Evolutionary conservation across 2,888 invertebrate genomes (phyloP), one percentile per base, ranked within the genome.

Genomic region (Ecliptopera silaceata): DNA sequence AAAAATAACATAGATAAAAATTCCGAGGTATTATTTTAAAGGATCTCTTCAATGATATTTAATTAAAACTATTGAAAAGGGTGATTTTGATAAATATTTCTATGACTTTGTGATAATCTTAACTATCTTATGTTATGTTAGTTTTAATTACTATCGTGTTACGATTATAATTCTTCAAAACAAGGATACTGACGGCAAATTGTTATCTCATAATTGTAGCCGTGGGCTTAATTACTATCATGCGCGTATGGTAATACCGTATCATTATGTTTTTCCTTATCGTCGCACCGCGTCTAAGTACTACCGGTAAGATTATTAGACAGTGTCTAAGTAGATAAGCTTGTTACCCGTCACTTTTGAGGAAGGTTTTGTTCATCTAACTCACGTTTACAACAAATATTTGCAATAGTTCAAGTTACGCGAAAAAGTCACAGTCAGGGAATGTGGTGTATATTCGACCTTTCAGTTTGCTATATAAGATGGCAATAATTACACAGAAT

Each of bases 231-330:
- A 55, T 39, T 22, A 39, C 49, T 31, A 42, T 41, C 18, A 41
- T 56, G 50, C 13, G 12, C 34, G 26, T 46, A 42, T 31, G 26
- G 2, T 34, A 32, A 51, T 42, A 43, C 41, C 18, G 13, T 12
- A 12, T 29, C 11, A 20, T 29, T 42, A 29, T 42, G 17, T 41
- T 43, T 52, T 43, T 43, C 51, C 43, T 52, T 47, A 39, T 49
- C 20, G 13, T 36, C n/a, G 6, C 18, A 15, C 20, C 22, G 8
- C 18, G 8, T 22, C 29, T 48, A 31, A 17, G 38, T 48, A 29
- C 18, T 49, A 42, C 31, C 41, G 18, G 32, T 38, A 20, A 32
- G 31, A 31, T 17, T 46, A 32, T 39, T 4, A 18, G 18, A 1
- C 11, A 18, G 17, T 18, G 10, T 15, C 3, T 12, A 12, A 12